Evolutionary conservation across 1,140 invertebrate genomes (phyloP).

Genomic region (Halotydeus destructor): DNA sequence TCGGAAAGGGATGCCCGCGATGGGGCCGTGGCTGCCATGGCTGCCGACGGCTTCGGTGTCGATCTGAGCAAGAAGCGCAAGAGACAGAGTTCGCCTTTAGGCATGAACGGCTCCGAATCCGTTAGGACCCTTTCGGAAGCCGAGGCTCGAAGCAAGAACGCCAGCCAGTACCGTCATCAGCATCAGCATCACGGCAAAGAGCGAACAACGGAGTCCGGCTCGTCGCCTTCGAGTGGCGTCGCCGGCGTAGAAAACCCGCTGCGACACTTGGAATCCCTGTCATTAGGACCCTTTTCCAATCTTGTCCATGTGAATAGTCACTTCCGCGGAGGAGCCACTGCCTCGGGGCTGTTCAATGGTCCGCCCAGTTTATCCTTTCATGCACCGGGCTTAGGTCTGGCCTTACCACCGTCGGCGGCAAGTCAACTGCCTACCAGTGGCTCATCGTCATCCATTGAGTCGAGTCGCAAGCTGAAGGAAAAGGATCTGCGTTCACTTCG

Average conservation of each 20-base stretch:
- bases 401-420: background rate
- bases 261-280: constrained; percentile 52
- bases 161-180: constrained; percentile 5
- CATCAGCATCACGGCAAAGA: background rate
- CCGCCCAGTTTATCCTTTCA: constrained; percentile 16
- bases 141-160: constrained; percentile 6
- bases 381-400: constrained; percentile 18
- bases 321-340: too few species aligned
- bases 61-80: too few species aligned
- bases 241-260: constrained; percentile 36
- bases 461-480: background rate
- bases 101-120: too few species aligned
- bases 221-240: background rate
- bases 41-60: too few species aligned
- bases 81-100: too few species aligned
- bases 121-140: too few species aligned
- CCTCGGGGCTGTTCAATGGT: background rate
- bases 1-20: too few species aligned
- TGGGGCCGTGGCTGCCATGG: too few species aligned
- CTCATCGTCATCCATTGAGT: background rate
- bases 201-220: background rate
- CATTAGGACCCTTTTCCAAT: constrained; percentile 47
- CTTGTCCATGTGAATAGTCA: constrained; percentile 17
- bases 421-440: background rate
- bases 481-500: background rate